Conservation (phyloP, 2,888 invertebrate genomes). For the Tiliacea aurago region DNA sequence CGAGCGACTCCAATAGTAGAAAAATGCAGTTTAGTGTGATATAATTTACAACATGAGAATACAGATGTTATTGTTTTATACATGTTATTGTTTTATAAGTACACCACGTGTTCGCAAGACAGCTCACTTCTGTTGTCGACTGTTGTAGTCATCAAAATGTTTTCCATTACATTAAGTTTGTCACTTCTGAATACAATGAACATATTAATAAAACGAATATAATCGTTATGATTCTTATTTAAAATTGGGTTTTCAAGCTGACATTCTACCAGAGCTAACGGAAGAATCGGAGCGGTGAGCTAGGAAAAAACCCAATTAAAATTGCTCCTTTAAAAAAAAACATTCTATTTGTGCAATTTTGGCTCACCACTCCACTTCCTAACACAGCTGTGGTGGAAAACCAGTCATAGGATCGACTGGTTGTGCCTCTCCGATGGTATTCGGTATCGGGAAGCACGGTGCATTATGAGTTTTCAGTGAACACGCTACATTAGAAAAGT, state of each 20-base stretch:
- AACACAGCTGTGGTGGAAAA: not conserved
- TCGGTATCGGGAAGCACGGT: not conserved
- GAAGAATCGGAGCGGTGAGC: not conserved
- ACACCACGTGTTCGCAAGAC: not conserved
- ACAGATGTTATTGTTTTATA: not conserved
- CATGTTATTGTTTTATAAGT: too few species aligned
- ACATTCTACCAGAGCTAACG: not conserved
- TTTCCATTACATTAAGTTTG: not conserved
- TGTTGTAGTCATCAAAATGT: not conserved
- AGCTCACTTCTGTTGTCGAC: too few species aligned
- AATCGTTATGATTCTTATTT: not conserved
- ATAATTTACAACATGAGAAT: not conserved
- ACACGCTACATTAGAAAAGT: not conserved
- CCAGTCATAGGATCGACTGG: not conserved
- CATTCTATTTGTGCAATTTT: not conserved
- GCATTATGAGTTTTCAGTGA: not conserved
- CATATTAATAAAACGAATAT: not conserved
- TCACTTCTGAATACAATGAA: not conserved
- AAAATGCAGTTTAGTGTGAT: constrained; percentile 24
- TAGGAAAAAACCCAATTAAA: not conserved
- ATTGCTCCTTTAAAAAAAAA: not conserved
- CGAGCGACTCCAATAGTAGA: constrained; percentile 60
- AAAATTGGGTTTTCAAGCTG: not conserved
- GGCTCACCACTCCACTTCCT: not conserved
- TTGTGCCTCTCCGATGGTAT: not conserved